phyloP scores from a whole-genome alignment of 1,140 invertebrate genomes.

The Brachionus rubens region DNA sequence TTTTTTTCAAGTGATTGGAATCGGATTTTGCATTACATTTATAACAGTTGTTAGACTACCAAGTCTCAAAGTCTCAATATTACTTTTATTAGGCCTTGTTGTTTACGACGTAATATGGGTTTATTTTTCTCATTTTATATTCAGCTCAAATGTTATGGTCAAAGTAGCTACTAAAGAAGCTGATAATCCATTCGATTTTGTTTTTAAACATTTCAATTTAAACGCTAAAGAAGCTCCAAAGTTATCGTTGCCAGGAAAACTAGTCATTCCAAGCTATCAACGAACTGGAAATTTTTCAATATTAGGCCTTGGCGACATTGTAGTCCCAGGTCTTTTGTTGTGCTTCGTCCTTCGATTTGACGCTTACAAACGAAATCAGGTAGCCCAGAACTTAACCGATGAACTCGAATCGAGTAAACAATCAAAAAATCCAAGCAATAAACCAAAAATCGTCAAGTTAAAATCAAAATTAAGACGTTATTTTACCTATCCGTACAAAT shows the following conservation, averaged over 20 bases:
- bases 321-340: conserved; percentile 89
- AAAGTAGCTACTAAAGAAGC: conserved; percentile 86
- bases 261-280: conserved; percentile 83
- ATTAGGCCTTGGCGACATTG: conserved; percentile 91
- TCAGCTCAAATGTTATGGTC: conserved; percentile 97
- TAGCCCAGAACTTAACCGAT: neutral
- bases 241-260: conserved; percentile 87
- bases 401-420: conserved; percentile 63
- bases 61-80: conserved; percentile 89
- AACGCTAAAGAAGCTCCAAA: conserved; percentile 85
- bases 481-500: neutral
- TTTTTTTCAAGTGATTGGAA: conserved; percentile 75
- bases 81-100: conserved; percentile 84
- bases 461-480: neutral
- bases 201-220: conserved; percentile 82
- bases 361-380: conserved; percentile 71
- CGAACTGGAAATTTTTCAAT: conserved; percentile 92
- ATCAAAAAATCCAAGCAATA: neutral
- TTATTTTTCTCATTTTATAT: conserved; percentile 95
- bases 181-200: conserved; percentile 78
- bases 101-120: conserved; percentile 97
- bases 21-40: conserved; percentile 94
- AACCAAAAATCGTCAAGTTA: neutral
- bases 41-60: conserved; percentile 91
- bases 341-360: conserved; percentile 92